Base-by-base conservation (phyloP, 2,888 invertebrate species). In the Autographa pulchrina region DNA sequence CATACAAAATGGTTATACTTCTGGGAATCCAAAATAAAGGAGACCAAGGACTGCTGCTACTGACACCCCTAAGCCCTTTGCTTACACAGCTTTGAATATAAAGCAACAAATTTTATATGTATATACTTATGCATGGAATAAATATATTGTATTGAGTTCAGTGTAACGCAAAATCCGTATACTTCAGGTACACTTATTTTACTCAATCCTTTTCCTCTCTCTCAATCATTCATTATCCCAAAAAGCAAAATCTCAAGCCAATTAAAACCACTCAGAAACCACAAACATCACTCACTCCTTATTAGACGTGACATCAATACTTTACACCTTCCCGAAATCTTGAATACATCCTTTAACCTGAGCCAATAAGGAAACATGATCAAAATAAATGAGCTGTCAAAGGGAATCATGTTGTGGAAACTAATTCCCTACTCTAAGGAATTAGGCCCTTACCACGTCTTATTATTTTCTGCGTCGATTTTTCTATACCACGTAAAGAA, bases 301-400 rank as follows among this genome's bases (percentile, higher is more conserved):
- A 48, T 48, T 48, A 48, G 48, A n/a, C 16, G n/a, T n/a, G 48
- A 48, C 48, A 48, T n/a, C 16, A 16, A 43, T 6, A 38, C 38
- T 11, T 38, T 38, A 38, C 38, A n/a, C n/a, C 48, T n/a, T n/a
- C 43, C 5, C 14, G 48, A n/a, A n/a, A 56, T 13, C 13, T 52
- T 13, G 41, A 58, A 62, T 54, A 35, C 43, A 66, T 43, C 58
- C 48, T 18, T 65, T 65, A 72, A 48, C 65, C 16, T 61, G 71
- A 80, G 65, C 70, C 70, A 81, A 79, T 77, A 81, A 71, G 81
- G 74, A 77, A 77, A 71, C 74, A 62, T 77, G 70, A 79, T 81
- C 65, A 81, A 80, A 77, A 81, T 74, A 79, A 84, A 77, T 73
- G 74, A 70, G 32, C 68, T 80, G 80, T 74, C 72, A 75, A 82